Percentiles rank a stretch among this genome's conserved stretches.
Conservation (phyloP, 2,888 invertebrate species). For the Amorpha juglandis region DNA sequence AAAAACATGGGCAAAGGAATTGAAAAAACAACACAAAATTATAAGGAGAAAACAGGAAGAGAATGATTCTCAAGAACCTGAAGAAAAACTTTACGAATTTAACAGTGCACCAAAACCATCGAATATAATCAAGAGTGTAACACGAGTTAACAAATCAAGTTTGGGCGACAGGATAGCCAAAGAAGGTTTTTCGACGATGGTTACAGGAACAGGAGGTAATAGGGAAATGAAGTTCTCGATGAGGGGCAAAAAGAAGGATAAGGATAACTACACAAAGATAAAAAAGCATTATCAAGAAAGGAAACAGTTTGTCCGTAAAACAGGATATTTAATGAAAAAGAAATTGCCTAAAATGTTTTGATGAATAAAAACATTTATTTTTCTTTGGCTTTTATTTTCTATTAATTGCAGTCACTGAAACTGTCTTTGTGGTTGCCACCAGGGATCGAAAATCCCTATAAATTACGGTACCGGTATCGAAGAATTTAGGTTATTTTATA, state of each 20-base stretch:
- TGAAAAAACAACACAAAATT: slow-evolving; percentile 89
- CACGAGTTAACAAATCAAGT: slow-evolving; percentile 84
- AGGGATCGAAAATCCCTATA: too few species aligned
- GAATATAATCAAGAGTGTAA: slow-evolving; percentile 77
- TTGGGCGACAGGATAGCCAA: slow-evolving; percentile 89
- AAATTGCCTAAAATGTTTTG: slow-evolving; percentile 56
- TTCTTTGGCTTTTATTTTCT: not conserved
- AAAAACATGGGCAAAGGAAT: slow-evolving; percentile 90
- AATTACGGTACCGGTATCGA: too few species aligned
- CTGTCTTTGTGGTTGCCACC: too few species aligned
- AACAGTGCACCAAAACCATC: slow-evolving; percentile 80
- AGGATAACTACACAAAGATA: slow-evolving; percentile 84
- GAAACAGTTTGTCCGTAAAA: slow-evolving; percentile 84
- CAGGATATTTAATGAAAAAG: slow-evolving; percentile 71
- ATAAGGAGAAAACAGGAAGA: slow-evolving; percentile 75
- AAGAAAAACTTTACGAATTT: slow-evolving; percentile 56
- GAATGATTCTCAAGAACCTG: slow-evolving; percentile 49
- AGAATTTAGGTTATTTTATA: too few species aligned
- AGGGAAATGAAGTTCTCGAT: slow-evolving; percentile 91
- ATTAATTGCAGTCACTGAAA: not conserved
- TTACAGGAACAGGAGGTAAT: slow-evolving; percentile 86
- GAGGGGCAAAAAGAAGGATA: slow-evolving; percentile 81
- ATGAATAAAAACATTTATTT: slow-evolving; percentile 33
- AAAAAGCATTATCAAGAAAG: slow-evolving; percentile 89
- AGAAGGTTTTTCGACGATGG: slow-evolving; percentile 81